A percentile compares a stretch with the other conserved stretches of the same genome.
These are phyloP conservation scores for Drosophila merina DNA, from an alignment of 2,888 invertebrate genomes.

Conservation along the genomic window DNA sequence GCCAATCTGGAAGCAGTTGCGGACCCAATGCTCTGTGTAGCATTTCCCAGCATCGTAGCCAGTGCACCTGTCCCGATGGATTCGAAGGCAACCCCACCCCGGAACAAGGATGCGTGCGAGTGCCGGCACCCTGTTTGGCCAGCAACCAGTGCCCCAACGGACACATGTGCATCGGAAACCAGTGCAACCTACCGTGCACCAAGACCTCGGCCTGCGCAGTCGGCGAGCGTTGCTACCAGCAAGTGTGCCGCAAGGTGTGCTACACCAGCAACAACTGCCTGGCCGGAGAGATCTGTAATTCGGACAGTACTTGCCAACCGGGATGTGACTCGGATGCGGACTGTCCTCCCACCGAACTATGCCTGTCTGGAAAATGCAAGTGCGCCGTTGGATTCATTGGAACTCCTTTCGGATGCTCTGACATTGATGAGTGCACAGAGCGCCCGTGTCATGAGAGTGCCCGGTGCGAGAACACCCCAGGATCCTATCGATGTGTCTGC, in stretches of 20 bases:
- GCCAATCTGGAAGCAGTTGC: constrained; percentile 89
- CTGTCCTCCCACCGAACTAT: constrained; percentile 91
- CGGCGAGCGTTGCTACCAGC: constrained; percentile 92
- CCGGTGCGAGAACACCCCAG: constrained; percentile 90
- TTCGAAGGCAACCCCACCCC: constrained; percentile 95
- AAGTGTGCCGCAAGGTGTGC: constrained; percentile 92
- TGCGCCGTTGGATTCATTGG: constrained; percentile 91
- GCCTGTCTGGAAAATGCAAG: constrained; percentile 89
- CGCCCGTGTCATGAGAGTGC: constrained; percentile 92
- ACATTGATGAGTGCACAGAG: constrained; percentile 92
- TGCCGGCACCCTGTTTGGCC: constrained; percentile 88
- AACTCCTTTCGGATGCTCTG: constrained; percentile 90
- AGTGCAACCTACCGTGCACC: constrained; percentile 91
- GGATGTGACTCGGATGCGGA: constrained; percentile 93
- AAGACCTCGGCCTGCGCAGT: constrained; percentile 90
- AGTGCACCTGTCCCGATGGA: constrained; percentile 92
- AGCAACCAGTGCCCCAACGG: constrained; percentile 90
- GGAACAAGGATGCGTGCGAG: constrained; percentile 94
- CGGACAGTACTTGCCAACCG: constrained; percentile 90
- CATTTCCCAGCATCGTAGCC: constrained; percentile 89
- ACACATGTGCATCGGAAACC: constrained; percentile 90
- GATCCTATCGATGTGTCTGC: constrained; percentile 92
- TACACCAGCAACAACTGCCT: constrained; percentile 95
- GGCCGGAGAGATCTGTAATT: constrained; percentile 93
- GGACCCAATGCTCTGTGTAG: constrained; percentile 94